phyloP scores from a whole-genome alignment of 2,888 invertebrate genomes.

The Lagria hirta region DNA sequence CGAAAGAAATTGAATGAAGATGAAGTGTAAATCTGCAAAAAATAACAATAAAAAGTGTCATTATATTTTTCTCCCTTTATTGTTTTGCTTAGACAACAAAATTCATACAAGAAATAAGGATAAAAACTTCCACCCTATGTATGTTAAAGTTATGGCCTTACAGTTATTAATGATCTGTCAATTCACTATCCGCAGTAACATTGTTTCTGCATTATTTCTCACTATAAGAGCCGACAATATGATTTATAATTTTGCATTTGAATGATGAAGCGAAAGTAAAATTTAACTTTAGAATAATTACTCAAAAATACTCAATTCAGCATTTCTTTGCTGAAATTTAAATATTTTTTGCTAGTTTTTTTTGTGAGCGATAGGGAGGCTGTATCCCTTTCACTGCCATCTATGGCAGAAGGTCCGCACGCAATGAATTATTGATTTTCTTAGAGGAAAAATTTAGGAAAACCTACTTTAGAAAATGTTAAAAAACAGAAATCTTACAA shows the following conservation, averaged over 20 bases:
- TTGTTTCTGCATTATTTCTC: conserved; percentile 48
- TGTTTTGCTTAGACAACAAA: conserved; percentile 17
- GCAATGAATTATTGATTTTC: too few species aligned
- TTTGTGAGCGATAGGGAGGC: neutral
- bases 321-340: neutral
- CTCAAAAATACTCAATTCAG: neutral
- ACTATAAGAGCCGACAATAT: conserved; percentile 43
- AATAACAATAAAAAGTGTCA: too few species aligned
- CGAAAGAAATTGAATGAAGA: conserved; percentile 2
- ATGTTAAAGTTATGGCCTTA: conserved; percentile 31
- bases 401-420: neutral
- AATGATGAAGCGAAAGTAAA: conserved; percentile 19
- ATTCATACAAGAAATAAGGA: conserved; percentile 17
- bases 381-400: neutral
- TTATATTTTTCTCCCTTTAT: too few species aligned
- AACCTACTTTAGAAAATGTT: too few species aligned
- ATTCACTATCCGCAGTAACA: conserved; percentile 42
- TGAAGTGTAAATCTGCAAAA: too few species aligned
- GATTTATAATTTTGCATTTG: conserved; percentile 45
- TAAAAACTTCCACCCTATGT: conserved; percentile 26
- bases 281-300: conserved; percentile 3
- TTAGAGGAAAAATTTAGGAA: too few species aligned
- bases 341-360: neutral
- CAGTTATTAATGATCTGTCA: conserved; percentile 47
- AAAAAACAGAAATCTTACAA: too few species aligned